phyloP scores from a whole-genome alignment of 2,888 invertebrate genomes.

The Cephus rjabovi region DNA sequence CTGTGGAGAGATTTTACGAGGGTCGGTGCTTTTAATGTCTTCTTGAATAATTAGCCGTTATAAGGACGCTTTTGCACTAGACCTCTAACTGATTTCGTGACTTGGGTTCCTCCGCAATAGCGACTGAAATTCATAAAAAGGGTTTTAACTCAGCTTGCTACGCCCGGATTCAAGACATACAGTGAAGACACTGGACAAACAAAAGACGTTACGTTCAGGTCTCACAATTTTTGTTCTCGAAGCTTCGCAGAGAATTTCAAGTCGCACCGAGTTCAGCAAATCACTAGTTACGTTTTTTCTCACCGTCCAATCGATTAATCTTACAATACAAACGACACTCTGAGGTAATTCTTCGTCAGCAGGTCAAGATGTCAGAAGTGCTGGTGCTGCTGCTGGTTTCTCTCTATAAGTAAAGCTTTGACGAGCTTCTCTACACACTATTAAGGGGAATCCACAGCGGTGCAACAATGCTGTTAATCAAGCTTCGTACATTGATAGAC shows the following conservation, averaged over 20 bases:
- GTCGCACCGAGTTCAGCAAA: neutral
- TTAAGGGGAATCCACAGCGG: neutral
- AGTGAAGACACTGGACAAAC: neutral
- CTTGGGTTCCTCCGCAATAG: neutral
- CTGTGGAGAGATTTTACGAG: neutral
- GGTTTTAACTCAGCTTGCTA: neutral
- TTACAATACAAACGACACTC: neutral
- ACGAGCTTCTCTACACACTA: neutral
- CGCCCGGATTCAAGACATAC: neutral
- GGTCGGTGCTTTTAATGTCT: neutral
- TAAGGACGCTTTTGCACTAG: neutral
- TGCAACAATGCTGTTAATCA: neutral
- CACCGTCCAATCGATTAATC: neutral
- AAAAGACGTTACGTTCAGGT: neutral
- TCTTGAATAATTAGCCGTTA: neutral
- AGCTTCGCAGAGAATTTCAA: neutral
- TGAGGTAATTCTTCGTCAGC: neutral
- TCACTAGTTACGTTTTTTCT: neutral
- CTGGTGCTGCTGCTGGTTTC: slow-evolving; percentile 20
- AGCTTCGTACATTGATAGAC: neutral
- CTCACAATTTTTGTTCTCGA: too few species aligned
- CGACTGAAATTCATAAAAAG: neutral
- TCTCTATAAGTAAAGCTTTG: neutral
- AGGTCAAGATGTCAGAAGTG: slow-evolving; percentile 21
- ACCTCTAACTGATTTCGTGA: neutral